A percentile compares a stretch with the other conserved stretches of the same genome.
These are phyloP conservation scores for Balaeniceps rex DNA, from an alignment of 2,113 vertebrate genomes.

Conservation along the genomic window DNA sequence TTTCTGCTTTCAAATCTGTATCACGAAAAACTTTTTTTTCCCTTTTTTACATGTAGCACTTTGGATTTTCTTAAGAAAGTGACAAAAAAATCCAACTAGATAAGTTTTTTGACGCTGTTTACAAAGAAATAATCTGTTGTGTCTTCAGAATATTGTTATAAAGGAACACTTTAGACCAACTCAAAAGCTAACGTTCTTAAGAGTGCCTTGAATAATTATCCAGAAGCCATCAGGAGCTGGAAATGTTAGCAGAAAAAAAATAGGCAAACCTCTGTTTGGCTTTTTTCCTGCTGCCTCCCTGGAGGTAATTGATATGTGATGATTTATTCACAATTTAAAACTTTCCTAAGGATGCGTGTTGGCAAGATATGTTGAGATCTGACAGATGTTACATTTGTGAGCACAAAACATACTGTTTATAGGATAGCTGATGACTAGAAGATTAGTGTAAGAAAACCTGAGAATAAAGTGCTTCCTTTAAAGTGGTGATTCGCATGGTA, in stretches of 20 bases:
- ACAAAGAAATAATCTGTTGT: not conserved
- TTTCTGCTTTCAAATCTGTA: not conserved
- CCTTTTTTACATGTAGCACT: not conserved
- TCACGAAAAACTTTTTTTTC: rapidly evolving
- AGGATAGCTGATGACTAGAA: not conserved
- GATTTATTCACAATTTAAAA: not conserved
- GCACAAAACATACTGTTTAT: not conserved
- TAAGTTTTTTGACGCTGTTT: not conserved
- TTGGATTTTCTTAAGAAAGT: not conserved
- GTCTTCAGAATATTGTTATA: not conserved
- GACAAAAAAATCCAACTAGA: not conserved
- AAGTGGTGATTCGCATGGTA: conserved; percentile 1
- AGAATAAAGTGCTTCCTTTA: not conserved
- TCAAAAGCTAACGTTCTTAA: not conserved
- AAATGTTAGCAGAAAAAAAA: not conserved
- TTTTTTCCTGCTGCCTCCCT: not conserved
- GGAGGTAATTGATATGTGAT: not conserved
- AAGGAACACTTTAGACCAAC: not conserved
- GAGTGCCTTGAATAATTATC: not conserved
- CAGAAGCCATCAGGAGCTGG: not conserved
- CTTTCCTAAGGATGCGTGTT: not conserved
- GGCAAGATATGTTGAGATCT: not conserved
- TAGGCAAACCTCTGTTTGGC: not conserved
- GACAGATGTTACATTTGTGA: not conserved
- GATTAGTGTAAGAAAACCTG: not conserved